These are phyloP conservation scores for Somateria mollissima DNA, from an alignment of 2,797 vertebrate species.

Conservation along the genomic window DNA sequence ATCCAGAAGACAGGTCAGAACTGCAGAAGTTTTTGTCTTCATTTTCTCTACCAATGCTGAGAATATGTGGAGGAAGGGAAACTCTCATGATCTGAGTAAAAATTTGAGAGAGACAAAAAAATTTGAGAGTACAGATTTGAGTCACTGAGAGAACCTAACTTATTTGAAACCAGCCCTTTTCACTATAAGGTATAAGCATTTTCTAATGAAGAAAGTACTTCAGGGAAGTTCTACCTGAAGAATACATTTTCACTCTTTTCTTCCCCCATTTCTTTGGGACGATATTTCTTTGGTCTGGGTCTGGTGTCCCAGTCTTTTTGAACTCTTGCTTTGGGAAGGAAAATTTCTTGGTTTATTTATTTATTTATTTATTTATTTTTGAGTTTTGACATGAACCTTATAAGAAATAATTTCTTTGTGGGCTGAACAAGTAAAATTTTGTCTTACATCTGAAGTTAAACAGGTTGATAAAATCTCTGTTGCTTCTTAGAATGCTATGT, in stretches of 20 bases:
- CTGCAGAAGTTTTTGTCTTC: not conserved
- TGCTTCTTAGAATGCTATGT: not conserved
- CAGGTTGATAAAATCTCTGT: not conserved
- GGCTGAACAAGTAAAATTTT: not conserved
- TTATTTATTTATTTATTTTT: too few relatives aligned
- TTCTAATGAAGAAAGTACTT: not conserved
- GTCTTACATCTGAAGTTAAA: not conserved
- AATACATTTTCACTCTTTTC: not conserved
- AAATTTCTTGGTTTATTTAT: too few relatives aligned
- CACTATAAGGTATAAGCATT: not conserved
- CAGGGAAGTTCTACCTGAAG: not conserved
- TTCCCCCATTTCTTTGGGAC: not conserved
- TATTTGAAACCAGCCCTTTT: not conserved
- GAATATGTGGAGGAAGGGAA: not conserved
- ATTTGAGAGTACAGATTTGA: too few relatives aligned
- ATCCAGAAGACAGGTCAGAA: not conserved
- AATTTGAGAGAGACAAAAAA: not conserved
- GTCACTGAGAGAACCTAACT: too few relatives aligned
- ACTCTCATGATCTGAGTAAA: not conserved
- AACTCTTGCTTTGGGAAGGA: not conserved
- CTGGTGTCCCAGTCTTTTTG: not conserved
- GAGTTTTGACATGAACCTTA: not conserved
- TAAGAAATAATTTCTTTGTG: not conserved
- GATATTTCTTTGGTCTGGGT: not conserved
- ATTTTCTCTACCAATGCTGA: not conserved